Conservation (phyloP, 1,140 invertebrate species). For the Drosophila punjabiensis region DNA sequence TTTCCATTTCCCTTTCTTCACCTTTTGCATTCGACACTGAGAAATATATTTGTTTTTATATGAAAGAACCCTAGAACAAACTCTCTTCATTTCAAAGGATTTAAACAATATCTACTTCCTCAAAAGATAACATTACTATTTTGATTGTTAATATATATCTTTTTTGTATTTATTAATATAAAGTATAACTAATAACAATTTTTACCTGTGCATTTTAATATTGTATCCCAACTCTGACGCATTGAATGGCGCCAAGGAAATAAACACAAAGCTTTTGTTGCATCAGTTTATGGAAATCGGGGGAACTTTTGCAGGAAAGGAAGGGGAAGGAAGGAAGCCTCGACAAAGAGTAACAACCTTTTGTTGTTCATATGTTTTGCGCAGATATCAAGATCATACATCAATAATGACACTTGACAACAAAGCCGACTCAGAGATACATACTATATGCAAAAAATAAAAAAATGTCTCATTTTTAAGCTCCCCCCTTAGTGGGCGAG, state of each 20-base stretch:
- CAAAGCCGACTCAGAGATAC: slow-evolving; percentile 49
- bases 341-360: slow-evolving; percentile 38
- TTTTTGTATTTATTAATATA: neutral
- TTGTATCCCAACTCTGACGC: slow-evolving; percentile 12
- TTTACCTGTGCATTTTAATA: neutral
- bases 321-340: neutral
- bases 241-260: slow-evolving; percentile 40
- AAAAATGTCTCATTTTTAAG: slow-evolving; percentile 40
- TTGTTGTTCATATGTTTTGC: slow-evolving; percentile 53
- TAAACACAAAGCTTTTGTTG: slow-evolving; percentile 43
- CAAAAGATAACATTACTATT: neutral
- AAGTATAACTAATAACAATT: neutral
- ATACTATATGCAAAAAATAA: slow-evolving; percentile 43
- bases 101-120: too few relatives aligned
- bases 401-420: slow-evolving; percentile 81
- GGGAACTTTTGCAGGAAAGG: neutral
- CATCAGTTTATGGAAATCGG: slow-evolving; percentile 15
- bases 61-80: too few relatives aligned
- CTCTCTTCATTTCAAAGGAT: too few relatives aligned
- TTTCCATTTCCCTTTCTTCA: neutral
- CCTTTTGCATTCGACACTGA: neutral
- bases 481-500: neutral
- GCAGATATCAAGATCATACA: slow-evolving; percentile 78
- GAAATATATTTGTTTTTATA: too few relatives aligned
- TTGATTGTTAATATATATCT: neutral